These are phyloP conservation scores for Erpornis zantholeuca DNA, from an alignment of 2,113 vertebrate species.

Conservation along the genomic window DNA sequence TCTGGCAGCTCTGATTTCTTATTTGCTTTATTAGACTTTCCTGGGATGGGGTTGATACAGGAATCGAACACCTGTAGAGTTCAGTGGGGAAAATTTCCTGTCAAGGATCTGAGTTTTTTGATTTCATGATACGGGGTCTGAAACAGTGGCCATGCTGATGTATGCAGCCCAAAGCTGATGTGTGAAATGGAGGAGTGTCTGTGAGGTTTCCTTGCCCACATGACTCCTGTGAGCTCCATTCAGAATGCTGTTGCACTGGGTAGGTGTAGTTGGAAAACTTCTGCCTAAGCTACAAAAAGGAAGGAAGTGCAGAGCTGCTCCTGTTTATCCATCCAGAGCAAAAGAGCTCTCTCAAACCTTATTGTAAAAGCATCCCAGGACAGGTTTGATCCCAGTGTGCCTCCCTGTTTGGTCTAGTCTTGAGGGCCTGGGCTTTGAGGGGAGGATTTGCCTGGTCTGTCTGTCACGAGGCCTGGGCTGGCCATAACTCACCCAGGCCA, in stretches of 20 bases:
- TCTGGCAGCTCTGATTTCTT: neutral
- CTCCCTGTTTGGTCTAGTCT: neutral
- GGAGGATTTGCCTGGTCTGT: neutral
- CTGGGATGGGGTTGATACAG: neutral
- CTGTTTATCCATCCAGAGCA: neutral
- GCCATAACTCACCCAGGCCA: neutral
- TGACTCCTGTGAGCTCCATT: neutral
- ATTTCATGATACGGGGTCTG: neutral
- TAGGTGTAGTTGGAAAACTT: neutral
- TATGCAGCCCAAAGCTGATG: neutral
- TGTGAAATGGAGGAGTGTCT: neutral
- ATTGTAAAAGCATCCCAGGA: neutral
- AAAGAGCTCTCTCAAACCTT: neutral
- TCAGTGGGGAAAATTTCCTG: neutral
- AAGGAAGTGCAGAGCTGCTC: neutral
- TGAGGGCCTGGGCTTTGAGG: neutral
- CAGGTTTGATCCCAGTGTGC: neutral
- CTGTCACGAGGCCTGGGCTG: neutral
- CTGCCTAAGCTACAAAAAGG: neutral
- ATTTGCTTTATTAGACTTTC: neutral
- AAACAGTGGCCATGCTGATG: rapidly evolving
- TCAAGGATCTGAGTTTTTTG: neutral
- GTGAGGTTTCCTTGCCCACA: neutral
- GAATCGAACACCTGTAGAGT: neutral
- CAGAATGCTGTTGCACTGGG: neutral